These are phyloP conservation scores for Cosmorhoe ocellata DNA, from an alignment of 2,888 invertebrate species.

Conservation along the genomic window DNA sequence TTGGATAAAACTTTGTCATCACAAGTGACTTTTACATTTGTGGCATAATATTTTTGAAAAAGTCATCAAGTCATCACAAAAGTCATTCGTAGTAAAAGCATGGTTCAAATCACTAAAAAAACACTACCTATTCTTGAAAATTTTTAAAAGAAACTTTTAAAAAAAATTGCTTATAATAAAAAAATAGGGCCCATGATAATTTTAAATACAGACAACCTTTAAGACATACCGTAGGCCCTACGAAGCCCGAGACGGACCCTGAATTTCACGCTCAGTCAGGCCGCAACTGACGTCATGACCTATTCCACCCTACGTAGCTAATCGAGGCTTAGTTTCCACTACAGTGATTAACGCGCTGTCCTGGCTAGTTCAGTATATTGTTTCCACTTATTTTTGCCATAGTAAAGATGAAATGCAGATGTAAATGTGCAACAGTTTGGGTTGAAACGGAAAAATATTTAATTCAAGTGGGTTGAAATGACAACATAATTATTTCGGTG, in stretches of 20 bases:
- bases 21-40: no score
- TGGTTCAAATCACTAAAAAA: no score
- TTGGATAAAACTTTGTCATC: background rate
- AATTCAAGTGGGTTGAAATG: no score
- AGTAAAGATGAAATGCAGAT: background rate
- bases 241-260: constrained; percentile 1
- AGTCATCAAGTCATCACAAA: no score
- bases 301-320: constrained; percentile 28
- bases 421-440: background rate
- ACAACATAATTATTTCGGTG: no score
- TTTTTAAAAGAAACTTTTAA: no score
- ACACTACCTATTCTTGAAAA: no score
- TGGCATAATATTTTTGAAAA: no score
- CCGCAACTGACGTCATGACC: constrained; percentile 19
- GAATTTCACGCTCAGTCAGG: constrained; percentile 20
- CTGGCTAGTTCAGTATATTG: constrained; percentile 28
- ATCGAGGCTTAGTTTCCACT: constrained; percentile 44
- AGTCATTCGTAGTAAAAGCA: no score
- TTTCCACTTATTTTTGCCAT: constrained; percentile 14
- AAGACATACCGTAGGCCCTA: background rate
- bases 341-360: constrained; percentile 62
- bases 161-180: no score
- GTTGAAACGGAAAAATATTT: no score
- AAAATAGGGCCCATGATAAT: no score
- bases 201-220: background rate